Evolutionary conservation across 2,797 vertebrate species (phyloP), one percentile per base, ranked within the genome.

Genomic region (Lagothrix lagotricha): DNA sequence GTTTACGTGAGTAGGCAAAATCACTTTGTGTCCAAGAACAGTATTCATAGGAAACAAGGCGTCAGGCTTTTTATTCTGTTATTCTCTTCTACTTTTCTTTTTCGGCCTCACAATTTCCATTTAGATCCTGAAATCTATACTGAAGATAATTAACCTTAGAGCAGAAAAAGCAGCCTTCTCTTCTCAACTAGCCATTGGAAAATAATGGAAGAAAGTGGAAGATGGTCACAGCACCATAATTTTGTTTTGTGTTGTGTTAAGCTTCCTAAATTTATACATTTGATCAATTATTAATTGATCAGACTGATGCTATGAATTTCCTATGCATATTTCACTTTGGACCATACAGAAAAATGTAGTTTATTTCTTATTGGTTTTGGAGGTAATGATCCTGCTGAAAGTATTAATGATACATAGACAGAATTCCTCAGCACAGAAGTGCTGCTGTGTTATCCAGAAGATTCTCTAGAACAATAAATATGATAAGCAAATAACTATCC

Each of bases 171-270:
- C 4, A 54, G 8, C 1, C 7, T 52, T 90, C 30, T 83, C 22
- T 33, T 84, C 13, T 75, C 61, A 24, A 15, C 11, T 54, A 86
- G 46, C 9, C 58, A 83, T 10, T 61, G 10, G 30, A 77, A 95
- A 95, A 81, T 90, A 85, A 86, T 14, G 79, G 52, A 70, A 97
- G 33, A 52, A 75, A 36, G 10, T 84, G 33, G 75, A 95, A 97
- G 48, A 86, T 58, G 22, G 5, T 8, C 67, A 52, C 39, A 39
- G 2, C 0, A 52, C 17, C 5, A 46, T 57, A 46, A 36, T 46
- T 89, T 76, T 73, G 44, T 48, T 84, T 50, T 81, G 17, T 84
- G 22, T 46, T 87, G 7, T 50, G 81, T 89, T 48, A 79, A 82
- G 26, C n/a, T 57, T 15, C 11, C 48, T n/a, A 77, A n/a, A 61